Evolutionary conservation across 2,113 vertebrate species (phyloP).

Genomic region (Arenaria interpres): DNA sequence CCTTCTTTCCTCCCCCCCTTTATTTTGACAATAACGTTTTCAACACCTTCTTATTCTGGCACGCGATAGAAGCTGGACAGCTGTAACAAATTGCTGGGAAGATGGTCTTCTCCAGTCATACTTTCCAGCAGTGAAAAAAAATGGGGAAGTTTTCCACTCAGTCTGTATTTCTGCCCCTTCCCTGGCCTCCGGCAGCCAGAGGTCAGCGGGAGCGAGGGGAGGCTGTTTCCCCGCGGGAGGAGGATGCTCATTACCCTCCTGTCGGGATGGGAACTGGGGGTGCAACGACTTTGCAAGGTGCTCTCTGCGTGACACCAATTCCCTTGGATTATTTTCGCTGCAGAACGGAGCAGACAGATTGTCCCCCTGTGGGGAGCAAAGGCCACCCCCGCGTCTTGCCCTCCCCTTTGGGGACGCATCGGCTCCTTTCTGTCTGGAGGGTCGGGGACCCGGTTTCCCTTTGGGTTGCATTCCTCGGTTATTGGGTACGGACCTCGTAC

Average conservation of each 20-base stretch:
- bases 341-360: background rate
- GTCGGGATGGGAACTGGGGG: background rate
- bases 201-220: background rate
- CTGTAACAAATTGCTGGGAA: background rate
- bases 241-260: background rate
- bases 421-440: background rate
- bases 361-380: background rate
- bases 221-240: accelerated
- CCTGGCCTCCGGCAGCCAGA: background rate
- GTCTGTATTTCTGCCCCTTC: background rate
- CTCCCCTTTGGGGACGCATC: background rate
- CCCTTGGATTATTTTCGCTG: background rate
- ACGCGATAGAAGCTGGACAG: background rate
- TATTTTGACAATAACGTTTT: background rate
- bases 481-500: background rate
- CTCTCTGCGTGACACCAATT: background rate
- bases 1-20: background rate
- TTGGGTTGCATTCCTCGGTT: background rate
- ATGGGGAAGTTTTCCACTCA: background rate
- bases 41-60: background rate
- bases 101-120: background rate
- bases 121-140: background rate
- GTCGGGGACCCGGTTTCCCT: background rate
- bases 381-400: background rate
- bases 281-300: background rate